phyloP scores from a whole-genome alignment of 2,797 vertebrate genomes.

The Scyliorhinus canicula region DNA sequence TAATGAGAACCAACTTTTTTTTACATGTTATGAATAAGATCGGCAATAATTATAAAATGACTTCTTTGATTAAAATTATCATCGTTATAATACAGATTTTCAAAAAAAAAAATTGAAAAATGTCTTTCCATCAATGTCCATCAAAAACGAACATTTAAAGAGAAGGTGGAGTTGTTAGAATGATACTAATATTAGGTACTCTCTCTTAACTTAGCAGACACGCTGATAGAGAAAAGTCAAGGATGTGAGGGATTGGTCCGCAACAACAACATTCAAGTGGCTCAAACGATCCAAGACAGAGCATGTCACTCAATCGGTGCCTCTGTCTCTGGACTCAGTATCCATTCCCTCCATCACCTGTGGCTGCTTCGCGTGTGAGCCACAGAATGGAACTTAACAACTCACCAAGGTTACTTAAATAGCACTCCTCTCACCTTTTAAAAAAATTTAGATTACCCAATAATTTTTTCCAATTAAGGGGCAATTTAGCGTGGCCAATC shows the following conservation, averaged over 20 bases:
- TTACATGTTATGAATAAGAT: background rate
- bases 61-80: background rate
- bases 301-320: too few relatives aligned
- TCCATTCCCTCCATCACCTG: too few relatives aligned
- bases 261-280: too few relatives aligned
- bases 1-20: background rate
- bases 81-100: background rate
- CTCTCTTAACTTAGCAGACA: background rate
- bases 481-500: too few relatives aligned
- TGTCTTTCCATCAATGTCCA: background rate
- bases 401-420: too few relatives aligned
- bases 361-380: too few relatives aligned
- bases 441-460: too few relatives aligned
- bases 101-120: background rate
- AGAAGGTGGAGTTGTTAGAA: background rate
- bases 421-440: too few relatives aligned
- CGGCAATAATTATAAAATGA: background rate
- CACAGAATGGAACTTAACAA: too few relatives aligned
- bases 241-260: background rate
- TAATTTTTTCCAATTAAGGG: too few relatives aligned
- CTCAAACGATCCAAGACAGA: too few relatives aligned
- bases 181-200: background rate
- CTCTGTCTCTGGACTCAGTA: too few relatives aligned
- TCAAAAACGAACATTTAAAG: background rate
- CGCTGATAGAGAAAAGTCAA: background rate